Conservation (phyloP, 2,113 vertebrate genomes). For the Eulacestoma nigropectus region DNA sequence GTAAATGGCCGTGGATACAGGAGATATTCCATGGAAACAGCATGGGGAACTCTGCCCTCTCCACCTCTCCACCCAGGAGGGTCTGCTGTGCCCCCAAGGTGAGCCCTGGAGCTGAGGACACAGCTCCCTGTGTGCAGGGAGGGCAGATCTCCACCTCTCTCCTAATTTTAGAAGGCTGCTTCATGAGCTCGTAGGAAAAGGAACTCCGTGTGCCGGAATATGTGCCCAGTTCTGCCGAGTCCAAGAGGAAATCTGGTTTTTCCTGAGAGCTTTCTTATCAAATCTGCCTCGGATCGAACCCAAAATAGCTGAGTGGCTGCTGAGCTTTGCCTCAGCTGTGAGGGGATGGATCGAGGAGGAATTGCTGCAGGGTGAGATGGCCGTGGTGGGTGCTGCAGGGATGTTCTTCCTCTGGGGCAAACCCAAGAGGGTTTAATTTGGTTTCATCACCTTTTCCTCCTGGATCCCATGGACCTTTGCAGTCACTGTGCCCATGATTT, state of each 20-base stretch:
- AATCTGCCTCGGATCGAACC: slow-evolving; percentile 34
- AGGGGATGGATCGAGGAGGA: not conserved
- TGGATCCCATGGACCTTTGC: not conserved
- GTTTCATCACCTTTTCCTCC: not conserved
- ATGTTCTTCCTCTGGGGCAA: not conserved
- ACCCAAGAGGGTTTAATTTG: not conserved
- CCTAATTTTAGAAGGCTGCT: slow-evolving; percentile 54
- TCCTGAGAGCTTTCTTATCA: slow-evolving; percentile 66
- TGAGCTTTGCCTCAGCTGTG: not conserved
- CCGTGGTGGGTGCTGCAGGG: not conserved
- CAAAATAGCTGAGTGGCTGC: slow-evolving; percentile 39
- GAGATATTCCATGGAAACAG: not conserved
- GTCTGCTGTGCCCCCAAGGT: not conserved
- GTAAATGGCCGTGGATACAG: not conserved
- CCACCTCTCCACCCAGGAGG: not conserved
- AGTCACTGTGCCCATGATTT: not conserved
- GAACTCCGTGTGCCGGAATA: slow-evolving; percentile 42
- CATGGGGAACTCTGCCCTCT: not conserved
- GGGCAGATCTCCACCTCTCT: not conserved
- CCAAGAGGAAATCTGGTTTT: slow-evolving; percentile 61
- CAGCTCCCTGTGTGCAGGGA: not conserved
- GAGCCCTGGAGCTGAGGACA: not conserved
- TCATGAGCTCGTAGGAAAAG: slow-evolving; percentile 25
- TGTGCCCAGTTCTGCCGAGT: slow-evolving; percentile 8
- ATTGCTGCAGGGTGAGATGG: not conserved